phyloP scores from a whole-genome alignment of 1,140 invertebrate genomes.

The Listronotus oregonensis region DNA sequence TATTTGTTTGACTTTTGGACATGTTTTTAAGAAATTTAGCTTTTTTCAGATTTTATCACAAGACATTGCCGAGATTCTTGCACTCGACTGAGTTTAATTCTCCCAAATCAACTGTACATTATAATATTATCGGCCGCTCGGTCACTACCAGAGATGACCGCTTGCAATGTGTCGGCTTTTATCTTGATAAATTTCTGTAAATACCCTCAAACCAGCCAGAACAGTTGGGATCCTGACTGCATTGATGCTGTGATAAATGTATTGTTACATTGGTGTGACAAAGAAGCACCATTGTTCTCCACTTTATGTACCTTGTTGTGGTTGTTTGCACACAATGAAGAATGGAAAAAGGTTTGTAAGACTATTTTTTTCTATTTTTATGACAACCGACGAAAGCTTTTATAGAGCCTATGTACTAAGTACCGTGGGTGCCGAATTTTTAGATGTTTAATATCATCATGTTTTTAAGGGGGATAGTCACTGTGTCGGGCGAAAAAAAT shows the following conservation, averaged over 20 bases:
- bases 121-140: conserved; percentile 60
- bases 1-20: too few species aligned
- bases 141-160: conserved; percentile 61
- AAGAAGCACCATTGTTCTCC: conserved; percentile 64
- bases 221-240: conserved; percentile 43
- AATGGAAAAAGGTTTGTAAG: conserved; percentile 41
- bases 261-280: conserved; percentile 67
- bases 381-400: too few species aligned
- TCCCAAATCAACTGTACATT: conserved; percentile 55
- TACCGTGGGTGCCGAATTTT: too few species aligned
- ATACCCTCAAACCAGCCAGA: conserved; percentile 44
- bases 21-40: too few species aligned
- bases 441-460: conserved; percentile 1
- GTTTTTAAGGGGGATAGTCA: too few species aligned
- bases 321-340: conserved; percentile 59
- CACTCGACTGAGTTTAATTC: conserved; percentile 51
- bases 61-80: conserved; percentile 59
- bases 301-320: conserved; percentile 67
- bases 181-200: conserved; percentile 62
- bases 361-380: too few species aligned
- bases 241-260: conserved; percentile 59
- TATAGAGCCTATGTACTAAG: too few species aligned
- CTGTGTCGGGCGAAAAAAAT: too few species aligned
- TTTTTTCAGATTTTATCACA: conserved; percentile 60
- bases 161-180: conserved; percentile 56